Base-by-base conservation (phyloP, 1,140 invertebrate species). In the Brachionus asplanchnoidis region DNA sequence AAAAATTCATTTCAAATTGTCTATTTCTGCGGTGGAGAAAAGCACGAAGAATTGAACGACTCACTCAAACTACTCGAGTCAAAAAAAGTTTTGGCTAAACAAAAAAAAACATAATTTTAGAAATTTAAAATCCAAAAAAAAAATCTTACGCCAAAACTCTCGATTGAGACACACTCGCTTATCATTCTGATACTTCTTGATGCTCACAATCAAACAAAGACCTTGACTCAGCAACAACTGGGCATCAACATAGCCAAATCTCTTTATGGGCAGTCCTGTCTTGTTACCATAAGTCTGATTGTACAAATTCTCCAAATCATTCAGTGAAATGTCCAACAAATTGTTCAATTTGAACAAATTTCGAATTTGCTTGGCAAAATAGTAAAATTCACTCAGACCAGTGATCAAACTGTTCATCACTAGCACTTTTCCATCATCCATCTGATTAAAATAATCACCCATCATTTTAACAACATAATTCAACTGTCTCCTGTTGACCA, bases 211-310 rank as follows among this genome's bases (percentile, higher is more conserved):
- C 17, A 82, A 40, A 36, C 79, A 17, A 26, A 82, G 60, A 36
- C 79, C 79, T 65, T 82, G 79, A 46, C 79, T 82, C 4, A 82
- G n/a, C 12, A 82, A 26, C 26, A 82, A 82, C 11, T 82, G 36
- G 36, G 79, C 17, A 46, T 82, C 79, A 3, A 65, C 60, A 65
- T 44, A 82, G 7, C 79, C 79, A 26, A 82, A 68, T 44, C 65
- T 40, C 32, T 82, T 82, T 3, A 44, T 40, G 14, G 79, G 79
- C 20, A 82, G 12, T 56, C 79, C 79, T 32, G n/a, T 17, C 32
- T 44, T 28, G 12, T 28, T 40, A 8, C 42, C 17, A 65, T 65
- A 82, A 7, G 79, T 65, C n/a, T 65, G 79, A 65, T 65, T 82
- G 53, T 82, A 82, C 32, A 42, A 60, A 42, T 9, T 68, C 26